Evolutionary conservation across 2,113 vertebrate genomes (phyloP).

Genomic region (Trichomycterus rosablanca): DNA sequence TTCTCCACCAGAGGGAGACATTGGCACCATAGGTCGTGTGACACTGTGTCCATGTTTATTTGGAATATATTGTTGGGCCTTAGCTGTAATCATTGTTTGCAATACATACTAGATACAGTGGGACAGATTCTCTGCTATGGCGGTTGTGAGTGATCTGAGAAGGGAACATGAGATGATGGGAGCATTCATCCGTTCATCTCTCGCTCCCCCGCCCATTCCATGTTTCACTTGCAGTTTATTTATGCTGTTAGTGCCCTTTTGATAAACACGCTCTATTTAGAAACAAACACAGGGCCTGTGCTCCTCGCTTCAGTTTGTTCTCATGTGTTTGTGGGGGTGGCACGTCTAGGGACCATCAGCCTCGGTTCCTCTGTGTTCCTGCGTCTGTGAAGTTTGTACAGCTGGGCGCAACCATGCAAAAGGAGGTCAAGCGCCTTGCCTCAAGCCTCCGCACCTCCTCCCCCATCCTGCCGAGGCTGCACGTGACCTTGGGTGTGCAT

Average conservation of each 20-base stretch:
- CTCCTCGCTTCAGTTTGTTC: constrained; percentile 3
- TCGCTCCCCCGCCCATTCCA: neutral
- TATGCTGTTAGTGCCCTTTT: constrained; percentile 30
- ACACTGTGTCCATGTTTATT: too few species aligned
- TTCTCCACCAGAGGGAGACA: too few species aligned
- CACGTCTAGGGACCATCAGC: constrained; percentile 26
- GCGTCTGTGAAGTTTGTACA: constrained; percentile 47
- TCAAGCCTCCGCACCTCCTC: constrained; percentile 23
- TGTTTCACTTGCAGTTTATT: constrained; percentile 42
- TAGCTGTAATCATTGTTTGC: too few species aligned
- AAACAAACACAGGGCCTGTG: constrained; percentile 45
- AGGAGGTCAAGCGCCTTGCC: constrained; percentile 49
- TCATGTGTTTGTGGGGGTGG: constrained; percentile 22
- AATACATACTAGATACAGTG: too few species aligned
- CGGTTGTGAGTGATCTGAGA: neutral
- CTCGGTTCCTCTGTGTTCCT: constrained; percentile 36
- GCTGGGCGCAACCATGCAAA: constrained; percentile 50
- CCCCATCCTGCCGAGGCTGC: constrained; percentile 1
- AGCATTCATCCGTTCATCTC: neutral
- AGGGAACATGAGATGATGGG: constrained; percentile 7
- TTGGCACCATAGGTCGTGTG: too few species aligned
- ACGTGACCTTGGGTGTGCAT: constrained; percentile 22
- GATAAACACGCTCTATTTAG: constrained; percentile 52
- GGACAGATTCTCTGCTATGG: neutral
- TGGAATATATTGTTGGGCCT: too few species aligned